These are phyloP conservation scores for Solen grandis DNA, from an alignment of 1,140 invertebrate genomes.

Conservation along the genomic window DNA sequence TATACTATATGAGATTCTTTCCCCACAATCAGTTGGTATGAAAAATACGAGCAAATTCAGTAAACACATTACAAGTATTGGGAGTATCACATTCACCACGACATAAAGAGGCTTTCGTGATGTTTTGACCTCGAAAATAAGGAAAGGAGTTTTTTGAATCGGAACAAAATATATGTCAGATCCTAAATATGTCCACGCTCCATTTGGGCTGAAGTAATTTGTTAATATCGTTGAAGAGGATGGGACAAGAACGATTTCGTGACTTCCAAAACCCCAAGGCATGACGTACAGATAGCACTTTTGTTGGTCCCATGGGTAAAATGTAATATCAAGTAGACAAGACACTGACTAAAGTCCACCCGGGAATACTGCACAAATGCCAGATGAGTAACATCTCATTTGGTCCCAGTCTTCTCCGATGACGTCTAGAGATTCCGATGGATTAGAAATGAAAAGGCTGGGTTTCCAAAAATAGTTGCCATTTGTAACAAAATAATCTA, in stretches of 20 bases:
- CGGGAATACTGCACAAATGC: background rate
- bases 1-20: too few relatives aligned
- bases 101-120: constrained; percentile 76
- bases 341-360: constrained; percentile 8
- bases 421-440: too few relatives aligned
- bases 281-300: constrained; percentile 4
- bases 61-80: constrained; percentile 82
- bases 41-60: constrained; percentile 83
- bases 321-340: constrained; percentile 20
- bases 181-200: constrained; percentile 11
- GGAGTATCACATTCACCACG: constrained; percentile 83
- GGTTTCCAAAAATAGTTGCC: constrained; percentile 28
- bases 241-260: background rate
- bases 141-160: background rate
- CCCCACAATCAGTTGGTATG: too few relatives aligned
- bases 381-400: background rate
- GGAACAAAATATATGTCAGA: background rate
- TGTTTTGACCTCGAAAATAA: background rate
- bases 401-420: too few relatives aligned
- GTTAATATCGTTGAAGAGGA: constrained; percentile 8
- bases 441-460: background rate
- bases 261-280: background rate
- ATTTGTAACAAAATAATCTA: background rate
- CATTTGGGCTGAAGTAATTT: too few relatives aligned
- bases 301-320: constrained; percentile 41